Conservation (phyloP, 2,888 invertebrate species). For the Plagodis dolabraria region DNA sequence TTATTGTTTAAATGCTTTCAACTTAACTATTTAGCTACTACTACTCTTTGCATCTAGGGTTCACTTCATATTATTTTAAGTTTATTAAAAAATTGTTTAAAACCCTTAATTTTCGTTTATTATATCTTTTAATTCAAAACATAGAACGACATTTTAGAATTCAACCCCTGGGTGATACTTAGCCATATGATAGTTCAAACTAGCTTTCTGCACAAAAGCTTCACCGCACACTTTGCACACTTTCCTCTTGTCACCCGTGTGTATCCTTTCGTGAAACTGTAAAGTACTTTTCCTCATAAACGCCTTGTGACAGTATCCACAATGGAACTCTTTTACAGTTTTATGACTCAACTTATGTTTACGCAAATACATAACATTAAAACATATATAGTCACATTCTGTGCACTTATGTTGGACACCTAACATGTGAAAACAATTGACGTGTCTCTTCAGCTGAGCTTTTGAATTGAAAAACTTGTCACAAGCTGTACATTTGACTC, state of each 20-base stretch:
- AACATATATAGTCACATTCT: conserved; percentile 67
- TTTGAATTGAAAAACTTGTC: conserved; percentile 62
- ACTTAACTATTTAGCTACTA: too few species aligned
- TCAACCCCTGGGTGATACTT: conserved; percentile 72
- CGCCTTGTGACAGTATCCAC: conserved; percentile 71
- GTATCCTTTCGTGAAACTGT: conserved; percentile 66
- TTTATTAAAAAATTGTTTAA: too few species aligned
- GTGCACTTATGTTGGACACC: conserved; percentile 65
- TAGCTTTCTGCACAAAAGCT: conserved; percentile 76
- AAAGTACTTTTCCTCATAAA: conserved; percentile 67
- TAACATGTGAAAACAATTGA: conserved; percentile 69
- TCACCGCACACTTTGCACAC: conserved; percentile 67
- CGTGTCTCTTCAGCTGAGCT: conserved; percentile 60
- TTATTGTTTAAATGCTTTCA: too few species aligned
- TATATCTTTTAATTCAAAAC: too few species aligned
- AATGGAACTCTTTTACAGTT: conserved; percentile 69
- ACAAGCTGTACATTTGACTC: conserved; percentile 70
- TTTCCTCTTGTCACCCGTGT: conserved; percentile 69
- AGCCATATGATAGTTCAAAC: conserved; percentile 74
- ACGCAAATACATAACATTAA: conserved; percentile 57
- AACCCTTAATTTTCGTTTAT: too few species aligned
- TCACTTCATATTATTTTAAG: too few species aligned
- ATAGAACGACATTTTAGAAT: conserved; percentile 47
- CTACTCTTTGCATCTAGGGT: too few species aligned
- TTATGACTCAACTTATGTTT: conserved; percentile 75